Conservation (phyloP, 2,888 invertebrate species). For the Electrophaes corylata region DNA sequence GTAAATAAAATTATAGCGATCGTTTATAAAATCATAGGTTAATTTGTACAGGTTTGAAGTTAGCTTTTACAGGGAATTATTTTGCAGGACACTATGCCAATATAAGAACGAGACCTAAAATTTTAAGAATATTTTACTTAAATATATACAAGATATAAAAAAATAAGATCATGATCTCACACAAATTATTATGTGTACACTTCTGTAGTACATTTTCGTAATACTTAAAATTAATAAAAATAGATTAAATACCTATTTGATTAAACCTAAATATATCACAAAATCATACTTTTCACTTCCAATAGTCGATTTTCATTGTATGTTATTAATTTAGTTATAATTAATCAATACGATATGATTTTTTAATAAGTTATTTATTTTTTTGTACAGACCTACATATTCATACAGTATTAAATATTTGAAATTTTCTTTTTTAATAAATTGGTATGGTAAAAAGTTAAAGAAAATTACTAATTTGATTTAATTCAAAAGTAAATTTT, state of each 20-base stretch:
- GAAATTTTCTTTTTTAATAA: too few relatives aligned
- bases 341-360: slow-evolving; percentile 7
- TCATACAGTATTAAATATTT: too few relatives aligned
- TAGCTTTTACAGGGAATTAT: too few relatives aligned
- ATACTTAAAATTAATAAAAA: slow-evolving; percentile 31
- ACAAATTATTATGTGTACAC: slow-evolving; percentile 20
- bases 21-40: too few relatives aligned
- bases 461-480: too few relatives aligned
- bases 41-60: too few relatives aligned
- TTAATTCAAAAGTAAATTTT: slow-evolving; percentile 10
- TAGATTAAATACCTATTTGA: slow-evolving; percentile 27
- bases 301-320: slow-evolving; percentile 28
- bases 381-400: too few relatives aligned
- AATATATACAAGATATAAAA: too few relatives aligned
- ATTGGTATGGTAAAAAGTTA: too few relatives aligned
- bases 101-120: background rate
- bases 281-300: slow-evolving; percentile 35
- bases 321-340: slow-evolving; percentile 11
- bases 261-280: slow-evolving; percentile 39
- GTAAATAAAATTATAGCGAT: slow-evolving; percentile 17
- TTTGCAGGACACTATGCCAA: background rate
- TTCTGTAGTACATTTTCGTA: slow-evolving; percentile 37
- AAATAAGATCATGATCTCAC: too few relatives aligned
- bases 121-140: background rate
- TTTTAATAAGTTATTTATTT: too few relatives aligned